A percentile compares a stretch with the other conserved stretches of the same genome.
Conservation (phyloP, 2,888 invertebrate species). For the Chironomus riparius region DNA sequence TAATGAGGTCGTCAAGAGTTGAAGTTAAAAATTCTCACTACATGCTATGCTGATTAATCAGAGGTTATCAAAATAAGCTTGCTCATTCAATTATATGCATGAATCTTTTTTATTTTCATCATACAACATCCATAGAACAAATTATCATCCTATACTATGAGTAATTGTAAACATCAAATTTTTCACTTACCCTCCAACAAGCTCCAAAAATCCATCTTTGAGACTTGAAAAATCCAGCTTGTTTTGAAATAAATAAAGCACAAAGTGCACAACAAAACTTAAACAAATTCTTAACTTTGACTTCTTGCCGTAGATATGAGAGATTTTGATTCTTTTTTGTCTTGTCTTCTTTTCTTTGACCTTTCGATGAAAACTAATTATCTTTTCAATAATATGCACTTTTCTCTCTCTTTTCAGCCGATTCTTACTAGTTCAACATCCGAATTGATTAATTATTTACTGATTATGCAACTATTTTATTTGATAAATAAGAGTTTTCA, state of each 20-base stretch:
- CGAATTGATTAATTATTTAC: not conserved
- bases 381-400: not conserved
- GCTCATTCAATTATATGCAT: not conserved
- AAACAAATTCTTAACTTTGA: not conserved
- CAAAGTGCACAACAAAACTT: not conserved
- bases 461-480: not conserved
- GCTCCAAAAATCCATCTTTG: slow-evolving; percentile 25
- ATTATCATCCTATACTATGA: too few relatives aligned
- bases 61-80: not conserved
- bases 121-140: too few relatives aligned
- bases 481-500: not conserved
- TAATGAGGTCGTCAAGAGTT: too few relatives aligned
- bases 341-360: not conserved
- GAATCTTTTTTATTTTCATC: too few relatives aligned
- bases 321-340: not conserved
- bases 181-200: slow-evolving; percentile 18
- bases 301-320: not conserved
- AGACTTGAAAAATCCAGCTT: slow-evolving; percentile 24
- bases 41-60: not conserved
- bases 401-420: not conserved
- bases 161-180: not conserved
- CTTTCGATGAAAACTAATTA: not conserved
- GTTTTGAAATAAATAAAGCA: not conserved
- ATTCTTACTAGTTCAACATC: not conserved
- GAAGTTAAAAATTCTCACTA: too few relatives aligned